Conservation (phyloP, 2,888 invertebrate genomes). For the Clistopyga incitator region DNA sequence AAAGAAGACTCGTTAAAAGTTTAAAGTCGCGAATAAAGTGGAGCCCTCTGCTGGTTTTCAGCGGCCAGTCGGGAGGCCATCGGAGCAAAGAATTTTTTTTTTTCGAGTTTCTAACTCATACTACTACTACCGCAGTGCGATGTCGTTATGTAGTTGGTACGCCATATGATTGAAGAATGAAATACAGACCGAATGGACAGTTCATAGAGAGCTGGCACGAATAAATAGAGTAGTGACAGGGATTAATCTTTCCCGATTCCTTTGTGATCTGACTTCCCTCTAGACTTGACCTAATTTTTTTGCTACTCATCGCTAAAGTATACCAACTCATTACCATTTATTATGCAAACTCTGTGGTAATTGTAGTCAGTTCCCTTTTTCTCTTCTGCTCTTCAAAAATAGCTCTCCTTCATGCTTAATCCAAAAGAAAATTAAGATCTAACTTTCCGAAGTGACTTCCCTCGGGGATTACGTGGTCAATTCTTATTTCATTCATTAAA, state of each 20-base stretch:
- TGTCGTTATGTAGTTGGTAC: conserved; percentile 9
- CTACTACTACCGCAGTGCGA: conserved; percentile 1
- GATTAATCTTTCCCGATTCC: neutral
- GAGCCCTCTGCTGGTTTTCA: conserved; percentile 16
- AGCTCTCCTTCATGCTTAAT: neutral
- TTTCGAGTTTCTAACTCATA: neutral
- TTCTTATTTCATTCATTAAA: neutral
- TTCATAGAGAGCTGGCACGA: neutral
- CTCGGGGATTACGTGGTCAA: neutral
- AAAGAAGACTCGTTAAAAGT: conserved; percentile 68
- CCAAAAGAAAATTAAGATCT: neutral
- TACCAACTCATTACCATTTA: conserved; percentile 12
- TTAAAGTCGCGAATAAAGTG: conserved; percentile 63
- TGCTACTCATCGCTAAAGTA: neutral
- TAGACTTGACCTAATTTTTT: conserved; percentile 17
- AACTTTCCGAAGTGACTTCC: neutral
- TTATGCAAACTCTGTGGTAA: neutral
- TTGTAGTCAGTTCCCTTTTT: neutral
- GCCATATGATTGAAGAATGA: neutral
- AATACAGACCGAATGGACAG: neutral
- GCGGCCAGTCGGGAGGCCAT: neutral
- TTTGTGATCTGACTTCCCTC: neutral
- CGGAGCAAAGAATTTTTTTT: conserved; percentile 28
- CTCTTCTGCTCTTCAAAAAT: neutral
- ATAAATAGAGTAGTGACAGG: conserved; percentile 9